Base-by-base conservation (phyloP, 1,140 invertebrate genomes). In the Monochamus saltuarius region DNA sequence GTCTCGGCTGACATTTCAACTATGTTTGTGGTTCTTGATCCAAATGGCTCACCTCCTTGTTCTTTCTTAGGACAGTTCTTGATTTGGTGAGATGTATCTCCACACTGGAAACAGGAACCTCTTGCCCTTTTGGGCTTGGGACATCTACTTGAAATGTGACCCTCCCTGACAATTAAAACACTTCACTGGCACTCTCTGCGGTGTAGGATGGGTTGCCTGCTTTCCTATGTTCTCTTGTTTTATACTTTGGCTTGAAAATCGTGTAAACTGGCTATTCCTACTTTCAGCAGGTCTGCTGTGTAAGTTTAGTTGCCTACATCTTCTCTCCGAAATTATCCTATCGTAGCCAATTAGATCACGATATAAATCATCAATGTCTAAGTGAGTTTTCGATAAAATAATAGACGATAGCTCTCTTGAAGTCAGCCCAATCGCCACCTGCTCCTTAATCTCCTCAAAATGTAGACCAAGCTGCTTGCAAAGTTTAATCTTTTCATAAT, bases 401-500 rank as follows among this genome's bases (percentile, higher is more conserved):
- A 58, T 35, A 14, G 11, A 19, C 2, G 7, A n/a, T 16, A 66
- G 1, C 14, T 68, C 65, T 14, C 57, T 52, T 0, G 58, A 67
- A 9, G 16, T 14, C 4, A 69, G 13, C 1, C 68, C 68, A 3
- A 61, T 35, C 9, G 43, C 51, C 4, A 71, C 47, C 53, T 69
- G 64, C 11, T 62, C 47, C 35, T 68, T 70, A 1, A 46, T 43
- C 43, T 67, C 60, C 0, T 37, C 29, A 36, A 65, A 65, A 0
- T 22, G 14, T 3, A 68, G 11, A 2, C 36, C 9, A 9, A 71
- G 51, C 0, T 37, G 4, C 1, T 49, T 56, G 60, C 67, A 70
- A n/a, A 70, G 34, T 39, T 36, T 43, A 10, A 67, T 43, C 40
- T 70, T 72, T 8, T 62, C 58, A 11, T 62, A 60, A 47, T 59